These are phyloP conservation scores for Montifringilla adamsi DNA, from an alignment of 2,113 vertebrate species.

Conservation along the genomic window DNA sequence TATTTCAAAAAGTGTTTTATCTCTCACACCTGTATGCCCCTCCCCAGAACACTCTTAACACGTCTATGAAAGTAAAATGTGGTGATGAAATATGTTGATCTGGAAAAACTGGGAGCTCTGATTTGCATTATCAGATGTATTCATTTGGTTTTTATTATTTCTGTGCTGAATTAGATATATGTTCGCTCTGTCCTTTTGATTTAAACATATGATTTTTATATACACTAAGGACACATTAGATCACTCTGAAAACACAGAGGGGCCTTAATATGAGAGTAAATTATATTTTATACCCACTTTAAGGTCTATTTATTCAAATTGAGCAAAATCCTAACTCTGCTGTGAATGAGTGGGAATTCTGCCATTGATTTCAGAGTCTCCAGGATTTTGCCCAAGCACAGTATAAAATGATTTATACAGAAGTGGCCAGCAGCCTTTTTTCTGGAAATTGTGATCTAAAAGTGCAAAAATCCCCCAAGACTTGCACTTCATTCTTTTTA, in stretches of 20 bases:
- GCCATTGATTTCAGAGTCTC: neutral
- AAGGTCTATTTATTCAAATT: slow-evolving; percentile 45
- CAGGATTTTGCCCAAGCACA: neutral
- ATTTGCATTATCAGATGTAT: neutral
- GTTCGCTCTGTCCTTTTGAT: neutral
- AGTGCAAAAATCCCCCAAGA: neutral
- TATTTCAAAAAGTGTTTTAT: neutral
- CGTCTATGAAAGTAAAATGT: neutral
- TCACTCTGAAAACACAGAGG: neutral
- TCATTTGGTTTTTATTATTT: neutral
- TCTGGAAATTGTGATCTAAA: neutral
- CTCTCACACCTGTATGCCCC: neutral
- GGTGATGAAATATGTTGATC: neutral
- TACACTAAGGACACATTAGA: slow-evolving; percentile 30
- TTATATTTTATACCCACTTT: slow-evolving; percentile 56
- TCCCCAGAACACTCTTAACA: neutral
- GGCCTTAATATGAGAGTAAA: slow-evolving; percentile 38
- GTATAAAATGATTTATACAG: neutral
- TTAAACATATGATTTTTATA: slow-evolving; percentile 48
- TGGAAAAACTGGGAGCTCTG: neutral
- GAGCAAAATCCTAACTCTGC: slow-evolving; percentile 8
- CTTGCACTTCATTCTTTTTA: neutral
- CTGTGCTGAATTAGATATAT: neutral
- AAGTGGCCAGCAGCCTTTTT: neutral
- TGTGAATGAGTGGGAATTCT: slow-evolving; percentile 40